phyloP scores from a whole-genome alignment of 2,888 invertebrate species.

The Phlogophora meticulosa region DNA sequence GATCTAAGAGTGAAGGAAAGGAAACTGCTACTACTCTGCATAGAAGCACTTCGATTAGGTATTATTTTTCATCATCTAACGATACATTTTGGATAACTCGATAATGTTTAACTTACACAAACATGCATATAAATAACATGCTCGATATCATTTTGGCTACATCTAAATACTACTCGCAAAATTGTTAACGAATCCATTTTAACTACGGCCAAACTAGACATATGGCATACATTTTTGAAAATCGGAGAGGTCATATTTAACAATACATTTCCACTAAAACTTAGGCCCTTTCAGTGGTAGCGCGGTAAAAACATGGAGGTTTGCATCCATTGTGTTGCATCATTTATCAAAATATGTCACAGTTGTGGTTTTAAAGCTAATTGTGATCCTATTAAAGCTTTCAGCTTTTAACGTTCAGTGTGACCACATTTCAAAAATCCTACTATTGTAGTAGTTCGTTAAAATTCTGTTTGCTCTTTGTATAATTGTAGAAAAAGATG shows the following conservation, averaged over 20 bases:
- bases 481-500: slow-evolving; percentile 65
- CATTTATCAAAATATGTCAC: slow-evolving; percentile 78
- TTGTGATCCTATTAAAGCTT: slow-evolving; percentile 81
- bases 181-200: slow-evolving; percentile 85
- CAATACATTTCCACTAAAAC: slow-evolving; percentile 84
- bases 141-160: slow-evolving; percentile 83
- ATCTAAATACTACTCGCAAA: slow-evolving; percentile 86
- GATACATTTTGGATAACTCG: slow-evolving; percentile 88
- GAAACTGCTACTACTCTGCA: slow-evolving; percentile 80
- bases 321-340: slow-evolving; percentile 65
- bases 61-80: slow-evolving; percentile 83
- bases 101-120: slow-evolving; percentile 85
- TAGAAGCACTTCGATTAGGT: slow-evolving; percentile 79
- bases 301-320: slow-evolving; percentile 56
- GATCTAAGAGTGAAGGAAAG: slow-evolving; percentile 67
- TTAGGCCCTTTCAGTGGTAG: slow-evolving; percentile 78
- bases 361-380: slow-evolving; percentile 72
- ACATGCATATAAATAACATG: slow-evolving; percentile 86
- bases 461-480: slow-evolving; percentile 52
- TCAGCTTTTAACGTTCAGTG: slow-evolving; percentile 71
- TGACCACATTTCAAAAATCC: slow-evolving; percentile 61
- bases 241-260: slow-evolving; percentile 79
- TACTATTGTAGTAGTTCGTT: slow-evolving; percentile 61
- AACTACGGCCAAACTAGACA: slow-evolving; percentile 80
- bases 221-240: slow-evolving; percentile 79